Evolutionary conservation across 2,888 invertebrate genomes (phyloP).

Genomic region (Arctia plantaginis): DNA sequence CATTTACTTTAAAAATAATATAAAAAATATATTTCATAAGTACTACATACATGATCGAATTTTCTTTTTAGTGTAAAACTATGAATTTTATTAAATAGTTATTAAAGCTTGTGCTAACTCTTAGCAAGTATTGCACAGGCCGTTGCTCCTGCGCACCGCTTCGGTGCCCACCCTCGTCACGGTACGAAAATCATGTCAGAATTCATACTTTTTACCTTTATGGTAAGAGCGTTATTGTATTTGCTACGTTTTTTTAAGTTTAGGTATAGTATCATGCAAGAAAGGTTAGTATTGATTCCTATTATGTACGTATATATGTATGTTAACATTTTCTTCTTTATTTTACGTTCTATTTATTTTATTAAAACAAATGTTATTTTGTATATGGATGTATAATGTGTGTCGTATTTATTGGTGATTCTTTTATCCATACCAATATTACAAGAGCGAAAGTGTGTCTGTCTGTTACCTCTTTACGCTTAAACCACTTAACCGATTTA

Average conservation of each 20-base stretch:
- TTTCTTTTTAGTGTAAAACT: background rate
- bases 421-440: no score
- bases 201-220: constrained; percentile 42
- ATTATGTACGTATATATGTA: background rate
- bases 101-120: constrained; percentile 19
- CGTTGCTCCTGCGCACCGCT: constrained; percentile 62
- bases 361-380: no score
- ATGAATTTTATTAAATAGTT: background rate
- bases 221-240: constrained; percentile 27
- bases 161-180: constrained; percentile 65
- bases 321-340: background rate
- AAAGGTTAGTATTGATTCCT: background rate
- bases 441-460: no score
- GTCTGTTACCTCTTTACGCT: no score
- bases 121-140: constrained; percentile 61
- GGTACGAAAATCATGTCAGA: constrained; percentile 50
- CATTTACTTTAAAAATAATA: no score
- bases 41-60: background rate
- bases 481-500: no score
- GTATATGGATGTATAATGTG: no score
- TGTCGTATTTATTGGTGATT: no score
- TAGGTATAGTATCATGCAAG: background rate
- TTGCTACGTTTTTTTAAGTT: constrained; percentile 5
- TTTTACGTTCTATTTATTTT: background rate
- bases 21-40: no score